A percentile compares a stretch with the other conserved stretches of the same genome.
Conservation (phyloP, 2,113 vertebrate species). For the Labeo catla region DNA sequence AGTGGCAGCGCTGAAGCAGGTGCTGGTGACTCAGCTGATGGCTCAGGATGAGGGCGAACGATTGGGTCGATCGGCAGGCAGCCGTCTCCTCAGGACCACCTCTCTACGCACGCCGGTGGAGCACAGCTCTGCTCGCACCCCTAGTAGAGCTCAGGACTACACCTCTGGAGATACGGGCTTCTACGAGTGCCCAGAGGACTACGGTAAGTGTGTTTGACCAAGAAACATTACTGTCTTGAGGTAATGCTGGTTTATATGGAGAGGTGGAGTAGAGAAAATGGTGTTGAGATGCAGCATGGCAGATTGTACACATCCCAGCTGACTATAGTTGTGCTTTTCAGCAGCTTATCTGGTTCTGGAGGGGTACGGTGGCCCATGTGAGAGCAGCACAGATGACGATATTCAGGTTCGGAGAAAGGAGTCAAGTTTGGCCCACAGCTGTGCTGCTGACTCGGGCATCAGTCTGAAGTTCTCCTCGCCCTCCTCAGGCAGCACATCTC, state of each 20-base stretch:
- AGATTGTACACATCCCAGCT: not conserved
- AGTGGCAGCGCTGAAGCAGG: slow-evolving; percentile 80
- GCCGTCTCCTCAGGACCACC: slow-evolving; percentile 76
- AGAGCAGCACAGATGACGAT: slow-evolving; percentile 93
- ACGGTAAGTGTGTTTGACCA: slow-evolving; percentile 66
- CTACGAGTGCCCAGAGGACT: slow-evolving; percentile 88
- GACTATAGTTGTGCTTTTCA: slow-evolving; percentile 49
- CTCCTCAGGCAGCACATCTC: slow-evolving; percentile 72
- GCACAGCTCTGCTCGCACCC: slow-evolving; percentile 66
- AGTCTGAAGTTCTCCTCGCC: slow-evolving; percentile 74
- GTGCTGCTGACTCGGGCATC: slow-evolving; percentile 73
- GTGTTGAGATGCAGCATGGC: not conserved
- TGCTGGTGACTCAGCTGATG: slow-evolving; percentile 79
- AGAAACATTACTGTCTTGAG: not conserved
- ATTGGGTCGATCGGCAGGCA: slow-evolving; percentile 67
- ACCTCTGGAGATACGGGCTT: slow-evolving; percentile 82
- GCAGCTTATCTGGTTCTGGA: slow-evolving; percentile 90
- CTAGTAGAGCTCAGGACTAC: slow-evolving; percentile 67
- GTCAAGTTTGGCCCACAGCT: slow-evolving; percentile 70
- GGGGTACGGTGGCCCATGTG: slow-evolving; percentile 82
- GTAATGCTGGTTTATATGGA: not conserved
- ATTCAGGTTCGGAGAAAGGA: slow-evolving; percentile 74
- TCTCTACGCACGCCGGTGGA: slow-evolving; percentile 76
- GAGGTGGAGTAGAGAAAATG: not conserved
- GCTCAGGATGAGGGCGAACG: slow-evolving; percentile 72